Conservation (phyloP, 2,888 invertebrate species). For the Villa cingulata region DNA sequence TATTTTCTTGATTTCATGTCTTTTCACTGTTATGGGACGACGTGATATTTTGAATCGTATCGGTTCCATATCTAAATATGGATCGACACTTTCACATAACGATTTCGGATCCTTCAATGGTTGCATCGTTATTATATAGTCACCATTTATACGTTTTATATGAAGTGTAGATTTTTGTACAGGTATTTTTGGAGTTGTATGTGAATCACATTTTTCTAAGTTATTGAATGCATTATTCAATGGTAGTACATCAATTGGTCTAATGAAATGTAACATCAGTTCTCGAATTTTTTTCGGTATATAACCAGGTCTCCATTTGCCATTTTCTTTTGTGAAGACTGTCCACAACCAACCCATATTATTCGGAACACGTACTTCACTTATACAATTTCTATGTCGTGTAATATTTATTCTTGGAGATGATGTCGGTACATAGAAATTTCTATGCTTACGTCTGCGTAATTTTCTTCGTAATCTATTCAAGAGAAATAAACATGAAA, state of each 20-base stretch:
- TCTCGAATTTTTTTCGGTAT: neutral
- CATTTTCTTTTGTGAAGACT: neutral
- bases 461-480: too few species aligned
- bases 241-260: too few species aligned
- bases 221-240: too few species aligned
- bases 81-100: slow-evolving; percentile 46
- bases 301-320: neutral
- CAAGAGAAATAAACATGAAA: too few species aligned
- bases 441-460: too few species aligned
- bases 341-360: neutral
- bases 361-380: neutral
- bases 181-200: too few species aligned
- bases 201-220: too few species aligned
- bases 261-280: too few species aligned
- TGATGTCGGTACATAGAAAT: neutral
- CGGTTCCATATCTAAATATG: slow-evolving; percentile 54
- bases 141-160: slow-evolving; percentile 50
- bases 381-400: neutral
- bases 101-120: slow-evolving; percentile 49
- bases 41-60: slow-evolving; percentile 53
- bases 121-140: slow-evolving; percentile 51
- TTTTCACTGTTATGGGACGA: slow-evolving; percentile 38
- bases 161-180: slow-evolving; percentile 14
- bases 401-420: neutral
- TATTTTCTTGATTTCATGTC: slow-evolving; percentile 41